These are phyloP conservation scores for Myzus persicae DNA, from an alignment of 1,140 invertebrate species.

Conservation along the genomic window DNA sequence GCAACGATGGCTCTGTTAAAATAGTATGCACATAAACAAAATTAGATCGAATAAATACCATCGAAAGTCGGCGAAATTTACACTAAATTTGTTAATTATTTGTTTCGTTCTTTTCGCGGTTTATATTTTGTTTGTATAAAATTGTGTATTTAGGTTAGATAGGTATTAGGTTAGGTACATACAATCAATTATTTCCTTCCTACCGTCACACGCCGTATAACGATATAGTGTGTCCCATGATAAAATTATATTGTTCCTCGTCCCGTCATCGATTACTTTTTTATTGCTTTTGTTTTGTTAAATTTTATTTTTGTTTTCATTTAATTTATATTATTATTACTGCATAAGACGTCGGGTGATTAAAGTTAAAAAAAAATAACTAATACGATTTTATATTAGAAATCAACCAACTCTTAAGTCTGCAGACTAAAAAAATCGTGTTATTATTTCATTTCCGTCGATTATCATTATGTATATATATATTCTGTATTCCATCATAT, in stretches of 20 bases:
- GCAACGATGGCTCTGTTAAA: not conserved
- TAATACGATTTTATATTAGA: not conserved
- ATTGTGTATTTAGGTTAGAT: not conserved
- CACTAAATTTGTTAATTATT: not conserved
- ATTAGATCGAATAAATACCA: not conserved
- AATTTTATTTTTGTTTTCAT: too few relatives aligned
- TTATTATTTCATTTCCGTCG: not conserved
- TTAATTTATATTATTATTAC: too few relatives aligned
- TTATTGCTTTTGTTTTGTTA: not conserved
- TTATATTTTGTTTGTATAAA: not conserved
- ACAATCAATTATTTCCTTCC: not conserved
- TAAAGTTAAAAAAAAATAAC: not conserved
- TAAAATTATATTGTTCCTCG: not conserved
- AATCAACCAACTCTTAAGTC: not conserved
- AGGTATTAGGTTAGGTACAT: too few relatives aligned
- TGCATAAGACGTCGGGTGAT: not conserved
- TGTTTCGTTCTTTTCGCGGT: not conserved
- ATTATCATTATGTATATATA: too few relatives aligned
- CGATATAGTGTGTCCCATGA: not conserved
- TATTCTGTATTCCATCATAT: not conserved
- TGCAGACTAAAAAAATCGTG: not conserved
- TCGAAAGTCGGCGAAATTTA: not conserved
- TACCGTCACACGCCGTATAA: not conserved
- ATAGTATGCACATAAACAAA: not conserved
- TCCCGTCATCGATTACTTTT: not conserved